Evolutionary conservation across 2,888 invertebrate genomes (phyloP), one percentile per base, ranked within the genome.

Genomic region (Perdita meconis): DNA sequence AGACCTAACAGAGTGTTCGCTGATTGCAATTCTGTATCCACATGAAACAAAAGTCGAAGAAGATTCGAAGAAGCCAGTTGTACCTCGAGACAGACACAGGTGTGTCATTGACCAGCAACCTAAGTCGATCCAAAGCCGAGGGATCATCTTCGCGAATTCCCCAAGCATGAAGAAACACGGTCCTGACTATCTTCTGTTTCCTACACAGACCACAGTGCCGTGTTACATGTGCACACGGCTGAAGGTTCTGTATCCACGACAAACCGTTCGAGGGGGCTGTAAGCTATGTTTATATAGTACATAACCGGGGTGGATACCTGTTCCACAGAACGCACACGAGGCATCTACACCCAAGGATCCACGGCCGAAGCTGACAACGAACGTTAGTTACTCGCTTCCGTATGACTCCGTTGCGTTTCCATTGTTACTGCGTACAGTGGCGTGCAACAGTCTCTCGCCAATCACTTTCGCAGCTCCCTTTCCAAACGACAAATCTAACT

Each of bases 291-390:
- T 74, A 71, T 69, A 61, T 50, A 50, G 50, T 65, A 67, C 51
- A 59, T 60, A 64, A 74, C 63, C 53, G 50, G 71, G 66, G 82
- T 71, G 73, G 76, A 75, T 56, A 70, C 69, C 69, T 74, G 78
- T 83, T 83, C 83, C 81, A 63, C 74, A 44, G 55, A 51, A 53
- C 68, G 84, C 71, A 70, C 70, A 50, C 63, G 67, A 59, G 81
- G 76, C 60, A 74, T 80, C 65, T 34, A 53, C 63, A 55, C 64
- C 51, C 71, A 74, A 73, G 61, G 68, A 74, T 81, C 75, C 73
- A 80, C 70, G 73, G 69, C 69, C 72, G 60, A 51, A 34, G 55
- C 67, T 66, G 65, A 59, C 57, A 59, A 59, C 57, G 50, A 65
- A 50, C 72, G 68, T 67, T 68, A 30, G 61, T 40, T 38, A 36